Conservation (phyloP, 1,140 invertebrate species). For the Eubasilissa regina region DNA sequence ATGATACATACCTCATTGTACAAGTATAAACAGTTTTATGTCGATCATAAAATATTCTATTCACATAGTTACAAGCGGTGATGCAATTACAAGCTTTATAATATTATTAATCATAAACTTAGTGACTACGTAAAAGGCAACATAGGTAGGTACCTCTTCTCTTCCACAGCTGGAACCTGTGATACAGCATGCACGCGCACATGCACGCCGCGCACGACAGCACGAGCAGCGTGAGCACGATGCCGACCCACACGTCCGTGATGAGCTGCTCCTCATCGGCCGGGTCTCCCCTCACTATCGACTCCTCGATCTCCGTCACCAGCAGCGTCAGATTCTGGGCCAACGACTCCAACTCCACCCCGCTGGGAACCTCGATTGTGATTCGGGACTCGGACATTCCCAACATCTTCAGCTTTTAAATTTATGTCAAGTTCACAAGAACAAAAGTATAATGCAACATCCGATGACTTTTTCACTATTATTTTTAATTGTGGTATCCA, state of each 20-base stretch:
- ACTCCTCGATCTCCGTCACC: constrained; percentile 64
- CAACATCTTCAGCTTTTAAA: constrained; percentile 31
- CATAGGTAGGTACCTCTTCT: constrained; percentile 72
- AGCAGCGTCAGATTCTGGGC: constrained; percentile 66
- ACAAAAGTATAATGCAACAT: too few relatives aligned
- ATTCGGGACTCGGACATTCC: constrained; percentile 52
- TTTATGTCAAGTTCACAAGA: neutral
- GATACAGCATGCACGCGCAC: constrained; percentile 76
- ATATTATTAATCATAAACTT: too few relatives aligned
- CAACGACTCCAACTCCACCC: constrained; percentile 50
- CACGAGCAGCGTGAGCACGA: constrained; percentile 75
- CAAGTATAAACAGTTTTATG: too few relatives aligned
- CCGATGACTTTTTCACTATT: too few relatives aligned
- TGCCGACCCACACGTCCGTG: constrained; percentile 77
- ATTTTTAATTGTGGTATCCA: too few relatives aligned
- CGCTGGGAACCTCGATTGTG: constrained; percentile 52
- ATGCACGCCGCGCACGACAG: constrained; percentile 76
- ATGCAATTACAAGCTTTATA: too few relatives aligned
- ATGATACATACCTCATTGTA: too few relatives aligned
- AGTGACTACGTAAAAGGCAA: too few relatives aligned
- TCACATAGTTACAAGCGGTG: too few relatives aligned
- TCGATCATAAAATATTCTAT: too few relatives aligned
- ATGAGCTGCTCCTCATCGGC: constrained; percentile 59
- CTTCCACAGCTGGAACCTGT: constrained; percentile 80
- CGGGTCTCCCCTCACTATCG: constrained; percentile 53